These are phyloP conservation scores for Petaurus breviceps DNA, from an alignment of 2,113 vertebrate genomes.

Conservation along the genomic window DNA sequence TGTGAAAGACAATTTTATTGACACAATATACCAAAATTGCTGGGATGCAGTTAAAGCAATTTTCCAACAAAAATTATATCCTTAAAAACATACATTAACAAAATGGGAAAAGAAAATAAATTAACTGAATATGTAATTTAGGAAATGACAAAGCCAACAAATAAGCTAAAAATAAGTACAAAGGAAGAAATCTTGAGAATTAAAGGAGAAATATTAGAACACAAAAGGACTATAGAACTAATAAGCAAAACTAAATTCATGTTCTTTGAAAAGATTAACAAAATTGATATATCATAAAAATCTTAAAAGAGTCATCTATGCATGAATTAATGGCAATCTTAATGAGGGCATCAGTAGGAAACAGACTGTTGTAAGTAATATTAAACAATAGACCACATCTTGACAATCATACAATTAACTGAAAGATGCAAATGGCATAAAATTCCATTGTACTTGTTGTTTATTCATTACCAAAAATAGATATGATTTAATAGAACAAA, in stretches of 20 bases:
- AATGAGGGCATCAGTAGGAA: neutral
- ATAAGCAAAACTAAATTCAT: neutral
- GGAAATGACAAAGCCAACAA: neutral
- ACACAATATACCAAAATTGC: neutral
- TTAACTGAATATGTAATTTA: neutral
- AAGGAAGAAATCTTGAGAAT: neutral
- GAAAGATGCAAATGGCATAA: no score
- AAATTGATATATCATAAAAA: neutral
- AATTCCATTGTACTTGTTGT: no score
- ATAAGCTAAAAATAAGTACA: neutral
- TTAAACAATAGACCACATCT: no score
- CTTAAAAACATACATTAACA: neutral
- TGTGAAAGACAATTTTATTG: neutral
- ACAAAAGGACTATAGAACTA: neutral
- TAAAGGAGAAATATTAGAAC: neutral
- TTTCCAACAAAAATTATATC: neutral
- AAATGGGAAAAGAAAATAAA: neutral
- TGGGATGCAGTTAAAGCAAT: neutral
- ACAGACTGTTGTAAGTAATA: no score
- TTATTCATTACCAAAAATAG: no score
- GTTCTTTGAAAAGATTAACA: neutral
- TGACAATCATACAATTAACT: no score
- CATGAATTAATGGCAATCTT: neutral
- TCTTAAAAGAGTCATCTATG: neutral
- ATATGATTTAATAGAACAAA: no score